Base-by-base conservation (phyloP, 2,888 invertebrate genomes). In the Pilophorus perplexus region DNA sequence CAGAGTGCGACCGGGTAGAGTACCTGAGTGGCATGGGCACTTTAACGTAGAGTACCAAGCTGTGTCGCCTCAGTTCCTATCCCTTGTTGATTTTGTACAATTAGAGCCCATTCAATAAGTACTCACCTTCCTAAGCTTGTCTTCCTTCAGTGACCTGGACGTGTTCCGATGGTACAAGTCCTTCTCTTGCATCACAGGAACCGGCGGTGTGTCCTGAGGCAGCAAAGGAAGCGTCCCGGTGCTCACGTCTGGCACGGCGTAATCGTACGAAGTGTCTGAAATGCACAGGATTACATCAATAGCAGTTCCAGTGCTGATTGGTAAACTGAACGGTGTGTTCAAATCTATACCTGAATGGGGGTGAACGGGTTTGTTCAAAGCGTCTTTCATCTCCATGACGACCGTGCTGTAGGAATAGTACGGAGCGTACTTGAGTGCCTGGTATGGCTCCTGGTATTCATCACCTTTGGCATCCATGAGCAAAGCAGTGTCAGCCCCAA, bases 401-500 rank as follows among this genome's bases (percentile, higher is more conserved):
- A 87, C 86, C 25, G 87, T 85, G 76, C 86, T 87, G 78, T 87
- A 88, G 75, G 85, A 86, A 76, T 87, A 87, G 77, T 87, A 88
- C 2, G 88, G 88, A 12, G 87, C 85, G 75, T 85, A 87, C 76
- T 85, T 85, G 72, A 87, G 78, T 18, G 87, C 86, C 77, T 88
- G 88, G 77, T 88, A 88, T 40, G 89, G 89, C 78, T 89, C 89
- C 75, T 88, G 88, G 77, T 89, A 89, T 18, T 71, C 72, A 54
- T 72, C 72, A 1, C 66, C 52, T 66, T 71, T 71, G 37, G 68
- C 48, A 71, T 86, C 86, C 22, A 83, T 78, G 28, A 71, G 62
- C n/a, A 71, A 55, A 18, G 70, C 70, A 1, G 71, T 69, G 55
- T 71, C 71, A 1, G 71, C 81, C 38, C 81, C 79, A 72, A 69